Conservation (phyloP, 2,797 vertebrate species). For the Balearica regulorum region DNA sequence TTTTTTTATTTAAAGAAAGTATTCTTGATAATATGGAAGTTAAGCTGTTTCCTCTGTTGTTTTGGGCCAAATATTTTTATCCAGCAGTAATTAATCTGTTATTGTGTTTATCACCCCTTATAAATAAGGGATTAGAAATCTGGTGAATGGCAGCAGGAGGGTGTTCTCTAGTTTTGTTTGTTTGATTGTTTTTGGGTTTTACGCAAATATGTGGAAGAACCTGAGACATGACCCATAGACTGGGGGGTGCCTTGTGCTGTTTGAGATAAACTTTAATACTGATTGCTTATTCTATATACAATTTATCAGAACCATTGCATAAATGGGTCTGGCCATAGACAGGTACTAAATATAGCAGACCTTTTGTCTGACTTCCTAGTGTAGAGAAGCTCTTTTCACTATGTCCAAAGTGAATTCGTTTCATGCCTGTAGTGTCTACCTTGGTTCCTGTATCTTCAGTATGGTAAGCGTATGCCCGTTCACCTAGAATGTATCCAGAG, state of each 20-base stretch:
- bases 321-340: not conserved
- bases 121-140: not conserved
- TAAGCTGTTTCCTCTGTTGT: not conserved
- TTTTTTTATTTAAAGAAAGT: not conserved
- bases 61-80: not conserved
- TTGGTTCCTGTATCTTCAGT: not conserved
- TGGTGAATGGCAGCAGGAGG: not conserved
- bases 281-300: not conserved
- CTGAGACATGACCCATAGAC: not conserved
- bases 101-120: not conserved
- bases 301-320: not conserved
- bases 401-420: not conserved
- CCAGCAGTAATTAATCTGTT: not conserved
- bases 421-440: not conserved
- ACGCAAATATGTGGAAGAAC: not conserved
- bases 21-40: not conserved
- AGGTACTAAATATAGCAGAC: not conserved
- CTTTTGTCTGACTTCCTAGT: not conserved
- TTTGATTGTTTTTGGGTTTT: not conserved
- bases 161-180: not conserved
- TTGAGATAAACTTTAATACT: not conserved
- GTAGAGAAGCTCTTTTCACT: not conserved
- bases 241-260: not conserved
- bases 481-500: not conserved
- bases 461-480: not conserved